Base-by-base conservation (phyloP, 2,113 vertebrate genomes). In the Bettongia penicillata region DNA sequence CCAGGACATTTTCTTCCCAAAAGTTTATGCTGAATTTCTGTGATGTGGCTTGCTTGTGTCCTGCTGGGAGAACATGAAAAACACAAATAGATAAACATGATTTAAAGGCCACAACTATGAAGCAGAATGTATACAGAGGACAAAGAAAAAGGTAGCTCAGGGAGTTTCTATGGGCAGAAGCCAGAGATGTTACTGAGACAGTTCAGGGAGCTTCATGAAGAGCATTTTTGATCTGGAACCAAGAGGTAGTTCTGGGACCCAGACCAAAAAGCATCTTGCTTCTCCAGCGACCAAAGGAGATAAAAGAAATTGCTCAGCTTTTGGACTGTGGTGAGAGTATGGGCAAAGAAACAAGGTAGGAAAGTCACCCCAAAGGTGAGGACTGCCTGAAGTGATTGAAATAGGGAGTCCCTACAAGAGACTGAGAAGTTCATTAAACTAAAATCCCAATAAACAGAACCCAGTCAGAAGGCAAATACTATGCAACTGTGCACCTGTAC, bases 61-160 rank as follows among this genome's bases (percentile, higher is more conserved):
- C 9, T 90, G 19, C 37, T 90, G n/a, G 50, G 89, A 95, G 95
- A 93, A 48, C n/a, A 48, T 52, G 90, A 53, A 90, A 93, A 91
- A 57, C 2, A 22, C 14, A 48, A 91, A 84, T 57, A 68, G 26
- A 24, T 61, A 31, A 25, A 43, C 10, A 0, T 47, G 48, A 16
- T 51, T 50, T 23, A 51, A 84, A 84, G 68, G 68, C 68, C 68
- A 84, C 1, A n/a, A 37, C 19, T 22, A 84, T 84, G 68, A 84
- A 43, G n/a, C 37, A 84, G 68, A 43, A 43, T 84, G 16, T 49
- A 14, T 22, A 25, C 52, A 51, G 47, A 51, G 37, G 50, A n/a
- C 12, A 84, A 6, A 93, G 14, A 50, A 77, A 90, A 48, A 8
- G 6, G 16, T 0, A 89, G 1, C 37, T 43, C 49, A 3, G 26